Conservation (phyloP, 2,888 invertebrate genomes). For the Chloromyia formosa region DNA sequence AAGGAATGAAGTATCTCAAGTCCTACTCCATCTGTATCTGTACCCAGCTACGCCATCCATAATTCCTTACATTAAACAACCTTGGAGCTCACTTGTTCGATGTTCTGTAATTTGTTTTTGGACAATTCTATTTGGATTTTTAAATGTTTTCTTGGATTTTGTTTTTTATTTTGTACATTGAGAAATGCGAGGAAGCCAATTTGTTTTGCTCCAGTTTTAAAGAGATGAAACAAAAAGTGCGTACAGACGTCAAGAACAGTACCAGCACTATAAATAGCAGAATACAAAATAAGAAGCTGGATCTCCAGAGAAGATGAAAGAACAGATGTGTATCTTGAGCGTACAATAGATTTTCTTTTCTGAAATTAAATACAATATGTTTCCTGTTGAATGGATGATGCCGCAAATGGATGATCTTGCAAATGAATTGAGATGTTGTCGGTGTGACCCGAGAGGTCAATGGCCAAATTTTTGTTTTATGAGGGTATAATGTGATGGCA, state of each 20-base stretch:
- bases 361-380: constrained; percentile 22
- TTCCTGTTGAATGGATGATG: constrained; percentile 18
- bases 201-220: constrained; percentile 19
- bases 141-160: neutral
- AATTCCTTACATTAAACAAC: constrained; percentile 27
- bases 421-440: neutral
- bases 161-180: neutral
- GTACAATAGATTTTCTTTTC: neutral
- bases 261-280: constrained; percentile 10
- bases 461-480: constrained; percentile 18
- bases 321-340: constrained; percentile 18
- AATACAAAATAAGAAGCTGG: neutral
- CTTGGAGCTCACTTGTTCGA: constrained; percentile 30
- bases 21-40: neutral
- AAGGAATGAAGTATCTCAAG: neutral
- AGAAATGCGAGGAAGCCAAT: constrained; percentile 10
- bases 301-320: constrained; percentile 16
- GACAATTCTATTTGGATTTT: no score
- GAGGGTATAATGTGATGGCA: neutral
- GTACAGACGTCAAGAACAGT: neutral
- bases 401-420: constrained; percentile 6
- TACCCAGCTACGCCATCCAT: neutral
- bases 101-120: neutral
- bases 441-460: neutral
- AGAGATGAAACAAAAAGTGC: constrained; percentile 18